Evolutionary conservation across 2,113 vertebrate genomes (phyloP), one percentile per base, ranked within the genome.

Genomic region (Lepisosteus osseus): DNA sequence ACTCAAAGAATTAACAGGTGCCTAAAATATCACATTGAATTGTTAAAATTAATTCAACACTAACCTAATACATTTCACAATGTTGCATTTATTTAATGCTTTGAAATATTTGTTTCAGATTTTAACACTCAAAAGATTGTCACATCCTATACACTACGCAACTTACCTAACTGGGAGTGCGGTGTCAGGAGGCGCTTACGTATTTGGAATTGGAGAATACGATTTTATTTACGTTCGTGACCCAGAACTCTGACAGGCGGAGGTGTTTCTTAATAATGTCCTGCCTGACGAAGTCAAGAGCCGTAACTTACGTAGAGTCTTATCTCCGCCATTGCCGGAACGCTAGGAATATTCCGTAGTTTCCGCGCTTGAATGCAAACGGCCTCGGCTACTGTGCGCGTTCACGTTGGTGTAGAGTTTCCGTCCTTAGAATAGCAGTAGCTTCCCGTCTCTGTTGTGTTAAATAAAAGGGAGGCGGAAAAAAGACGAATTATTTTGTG

Each of bases 371-470:
- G 73, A 65, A 75, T 70, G 5, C 7, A 51, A 45, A 29, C 68
- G 41, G 7, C 68, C 61, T 70, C 61, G 62, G 62, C 68, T 29
- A 47, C 57, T 13, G 29, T 59, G 54, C 67, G 47, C 54, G 61
- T 69, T 64, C 67, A 55, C 51, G 67, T 56, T 67, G 67, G 47
- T 69, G 7, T 65, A 54, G 68, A 65, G 73, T 75, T 75, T 75
- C 75, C 75, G 70, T 76, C 67, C 61, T 69, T 61, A 65, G 45
- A 68, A 59, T 68, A 67, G 69, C 74, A 54, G 68, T 47, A 61
- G 68, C 55, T 67, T 61, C 15, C 65, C 57, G 55, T 47, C 56
- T 41, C 17, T 68, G 65, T 66, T 54, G 65, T 51, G 61, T 9
- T 51, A n/a, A 68, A 63, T 63, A 55, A 73, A 17, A 54, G 45